Evolutionary conservation across 2,113 vertebrate species (phyloP).

Genomic region (Amphiprion percula): DNA sequence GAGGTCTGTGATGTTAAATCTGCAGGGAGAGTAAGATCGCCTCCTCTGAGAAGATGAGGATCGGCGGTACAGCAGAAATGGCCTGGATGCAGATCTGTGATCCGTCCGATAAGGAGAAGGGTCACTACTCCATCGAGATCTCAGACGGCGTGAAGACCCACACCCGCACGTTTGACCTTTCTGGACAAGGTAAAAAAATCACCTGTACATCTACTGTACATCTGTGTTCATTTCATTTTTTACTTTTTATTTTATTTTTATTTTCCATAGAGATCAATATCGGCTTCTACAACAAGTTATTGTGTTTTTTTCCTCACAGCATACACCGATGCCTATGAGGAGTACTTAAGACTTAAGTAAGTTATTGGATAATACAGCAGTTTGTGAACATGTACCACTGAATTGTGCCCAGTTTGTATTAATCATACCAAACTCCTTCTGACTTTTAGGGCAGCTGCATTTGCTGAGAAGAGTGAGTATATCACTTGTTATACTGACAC

Average conservation of each 20-base stretch:
- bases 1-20: background rate
- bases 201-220: background rate
- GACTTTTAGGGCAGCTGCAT: slow-evolving; percentile 90
- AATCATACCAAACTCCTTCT: background rate
- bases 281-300: too few species aligned
- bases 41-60: slow-evolving; percentile 95
- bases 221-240: background rate
- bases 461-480: slow-evolving; percentile 98
- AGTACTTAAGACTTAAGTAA: slow-evolving; percentile 97
- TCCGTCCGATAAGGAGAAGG: slow-evolving; percentile 95
- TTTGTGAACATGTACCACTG: background rate
- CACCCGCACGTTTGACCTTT: slow-evolving; percentile 91
- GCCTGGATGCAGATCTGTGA: slow-evolving; percentile 97
- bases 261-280: too few species aligned
- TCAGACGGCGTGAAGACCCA: slow-evolving; percentile 87
- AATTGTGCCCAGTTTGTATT: accelerated
- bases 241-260: background rate
- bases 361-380: background rate
- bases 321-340: slow-evolving; percentile 92
- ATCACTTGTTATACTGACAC: background rate
- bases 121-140: slow-evolving; percentile 94
- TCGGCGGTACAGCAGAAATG: slow-evolving; percentile 91
- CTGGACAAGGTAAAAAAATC: slow-evolving; percentile 89
- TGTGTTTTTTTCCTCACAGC: slow-evolving; percentile 79
- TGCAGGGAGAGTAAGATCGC: slow-evolving; percentile 93